Evolutionary conservation across 2,888 invertebrate genomes (phyloP).

Genomic region (Lochmaea capreae): DNA sequence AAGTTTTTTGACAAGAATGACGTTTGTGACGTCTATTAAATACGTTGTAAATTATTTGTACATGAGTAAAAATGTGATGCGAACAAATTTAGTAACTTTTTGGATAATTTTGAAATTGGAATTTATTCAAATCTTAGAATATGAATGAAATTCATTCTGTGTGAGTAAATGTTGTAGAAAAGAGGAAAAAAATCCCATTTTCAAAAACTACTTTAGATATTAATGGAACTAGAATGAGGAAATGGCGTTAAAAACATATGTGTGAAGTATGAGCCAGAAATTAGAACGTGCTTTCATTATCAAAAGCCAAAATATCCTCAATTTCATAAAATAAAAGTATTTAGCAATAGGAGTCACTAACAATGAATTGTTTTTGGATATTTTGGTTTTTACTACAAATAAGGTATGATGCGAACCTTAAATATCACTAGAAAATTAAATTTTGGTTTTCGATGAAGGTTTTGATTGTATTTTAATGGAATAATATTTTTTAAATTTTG

Average conservation of each 20-base stretch:
- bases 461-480: background rate
- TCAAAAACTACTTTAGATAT: background rate
- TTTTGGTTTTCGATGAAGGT: background rate
- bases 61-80: too few relatives aligned
- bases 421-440: background rate
- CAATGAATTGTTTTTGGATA: background rate
- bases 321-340: background rate
- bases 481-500: background rate
- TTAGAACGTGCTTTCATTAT: background rate
- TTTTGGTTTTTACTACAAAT: slow-evolving; percentile 1
- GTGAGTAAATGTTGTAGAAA: background rate
- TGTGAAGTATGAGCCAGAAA: background rate
- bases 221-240: background rate
- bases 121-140: background rate
- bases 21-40: too few relatives aligned
- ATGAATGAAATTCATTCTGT: too few relatives aligned
- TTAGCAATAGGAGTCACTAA: too few relatives aligned
- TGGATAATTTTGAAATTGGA: background rate
- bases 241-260: background rate
- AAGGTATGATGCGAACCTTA: background rate
- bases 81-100: too few relatives aligned
- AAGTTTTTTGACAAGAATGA: too few relatives aligned
- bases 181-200: background rate
- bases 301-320: background rate
- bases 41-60: too few relatives aligned